Conservation (phyloP, 1,140 invertebrate genomes). For the Radopholus similis region DNA sequence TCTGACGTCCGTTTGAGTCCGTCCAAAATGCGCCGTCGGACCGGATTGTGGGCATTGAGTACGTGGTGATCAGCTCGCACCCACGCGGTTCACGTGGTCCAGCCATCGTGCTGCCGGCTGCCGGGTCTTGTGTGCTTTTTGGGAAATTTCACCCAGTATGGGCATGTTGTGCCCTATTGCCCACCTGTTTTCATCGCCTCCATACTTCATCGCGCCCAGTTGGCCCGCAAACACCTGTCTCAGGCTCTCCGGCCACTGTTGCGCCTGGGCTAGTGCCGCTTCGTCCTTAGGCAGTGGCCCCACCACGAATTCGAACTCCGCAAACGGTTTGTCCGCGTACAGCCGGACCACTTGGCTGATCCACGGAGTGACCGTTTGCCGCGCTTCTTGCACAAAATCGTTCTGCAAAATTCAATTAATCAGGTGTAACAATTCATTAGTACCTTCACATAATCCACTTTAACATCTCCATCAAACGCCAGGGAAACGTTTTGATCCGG, state of each 20-base stretch:
- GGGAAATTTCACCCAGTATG: too few species aligned
- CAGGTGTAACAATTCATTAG: background rate
- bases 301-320: slow-evolving; percentile 87
- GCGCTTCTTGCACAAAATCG: slow-evolving; percentile 74
- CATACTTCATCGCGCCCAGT: slow-evolving; percentile 15
- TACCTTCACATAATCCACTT: slow-evolving; percentile 19
- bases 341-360: slow-evolving; percentile 75
- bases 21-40: slow-evolving; percentile 64
- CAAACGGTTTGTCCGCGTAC: slow-evolving; percentile 67
- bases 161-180: too few species aligned
- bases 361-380: slow-evolving; percentile 73
- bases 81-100: too few species aligned
- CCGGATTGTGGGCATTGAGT: slow-evolving; percentile 13
- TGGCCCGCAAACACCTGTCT: background rate
- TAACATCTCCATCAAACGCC: background rate
- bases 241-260: background rate
- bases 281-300: slow-evolving; percentile 76
- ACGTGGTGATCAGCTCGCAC: too few species aligned
- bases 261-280: too few species aligned
- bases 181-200: slow-evolving; percentile 69
- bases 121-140: too few species aligned
- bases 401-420: slow-evolving; percentile 63
- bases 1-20: slow-evolving; percentile 86
- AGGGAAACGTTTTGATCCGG: background rate
- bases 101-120: too few species aligned